Percentiles rank a stretch among this genome's conserved stretches.
These are phyloP conservation scores for Girardinus metallicus DNA, from an alignment of 2,797 vertebrate species.

Conservation along the genomic window DNA sequence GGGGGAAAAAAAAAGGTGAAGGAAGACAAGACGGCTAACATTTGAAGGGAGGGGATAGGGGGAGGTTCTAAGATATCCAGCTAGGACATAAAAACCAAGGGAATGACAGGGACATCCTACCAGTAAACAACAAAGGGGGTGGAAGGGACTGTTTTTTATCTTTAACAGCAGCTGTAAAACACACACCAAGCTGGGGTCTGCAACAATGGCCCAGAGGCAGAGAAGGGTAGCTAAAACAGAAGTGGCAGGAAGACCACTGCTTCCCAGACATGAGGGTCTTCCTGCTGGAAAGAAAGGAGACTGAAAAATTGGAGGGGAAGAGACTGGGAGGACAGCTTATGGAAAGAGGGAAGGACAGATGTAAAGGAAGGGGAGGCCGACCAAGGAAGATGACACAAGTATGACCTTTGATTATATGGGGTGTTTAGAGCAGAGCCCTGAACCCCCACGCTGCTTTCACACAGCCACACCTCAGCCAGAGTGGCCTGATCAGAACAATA, in stretches of 20 bases:
- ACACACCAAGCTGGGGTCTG: slow-evolving; percentile 79
- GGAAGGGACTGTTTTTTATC: slow-evolving; percentile 83
- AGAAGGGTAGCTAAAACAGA: slow-evolving; percentile 71
- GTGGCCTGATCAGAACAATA: slow-evolving; percentile 76
- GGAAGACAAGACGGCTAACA: slow-evolving; percentile 72
- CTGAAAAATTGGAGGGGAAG: slow-evolving; percentile 58
- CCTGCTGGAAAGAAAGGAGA: slow-evolving; percentile 71
- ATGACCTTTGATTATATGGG: slow-evolving; percentile 76
- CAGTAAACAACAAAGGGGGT: slow-evolving; percentile 83
- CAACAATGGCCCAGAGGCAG: slow-evolving; percentile 79
- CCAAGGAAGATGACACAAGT: slow-evolving; percentile 65
- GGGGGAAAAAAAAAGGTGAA: slow-evolving; percentile 61
- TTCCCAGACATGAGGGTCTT: slow-evolving; percentile 79
- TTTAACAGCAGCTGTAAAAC: slow-evolving; percentile 84
- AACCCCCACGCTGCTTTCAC: slow-evolving; percentile 64
- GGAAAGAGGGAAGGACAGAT: slow-evolving; percentile 54
- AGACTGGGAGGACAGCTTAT: slow-evolving; percentile 53
- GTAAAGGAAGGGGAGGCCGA: slow-evolving; percentile 58
- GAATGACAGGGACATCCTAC: slow-evolving; percentile 82
- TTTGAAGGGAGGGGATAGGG: slow-evolving; percentile 70
- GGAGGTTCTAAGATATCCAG: slow-evolving; percentile 76
- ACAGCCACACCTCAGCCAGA: slow-evolving; percentile 71
- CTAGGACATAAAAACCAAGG: slow-evolving; percentile 79
- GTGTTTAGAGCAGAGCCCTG: slow-evolving; percentile 62
- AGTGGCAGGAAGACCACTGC: slow-evolving; percentile 79